Evolutionary conservation across 2,888 invertebrate species (phyloP).

Genomic region (Stenichneumon culpator): DNA sequence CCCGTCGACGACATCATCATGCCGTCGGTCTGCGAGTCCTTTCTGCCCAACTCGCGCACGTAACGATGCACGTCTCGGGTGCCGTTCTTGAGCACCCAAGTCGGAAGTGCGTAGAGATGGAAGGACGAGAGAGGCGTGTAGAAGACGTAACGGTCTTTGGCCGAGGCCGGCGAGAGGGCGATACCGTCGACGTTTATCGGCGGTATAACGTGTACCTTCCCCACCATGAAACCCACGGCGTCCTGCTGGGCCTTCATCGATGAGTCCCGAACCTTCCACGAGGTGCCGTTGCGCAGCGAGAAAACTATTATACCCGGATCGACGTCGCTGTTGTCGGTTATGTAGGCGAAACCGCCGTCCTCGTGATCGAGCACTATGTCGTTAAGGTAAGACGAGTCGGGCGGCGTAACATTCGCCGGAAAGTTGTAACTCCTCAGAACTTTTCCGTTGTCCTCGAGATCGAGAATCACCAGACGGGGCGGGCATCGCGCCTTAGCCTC

Average conservation of each 20-base stretch:
- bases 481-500: conserved; percentile 86
- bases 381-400: conserved; percentile 88
- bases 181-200: conserved; percentile 90
- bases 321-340: conserved; percentile 89
- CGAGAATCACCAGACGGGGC: conserved; percentile 90
- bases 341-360: conserved; percentile 89
- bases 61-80: conserved; percentile 82
- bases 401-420: conserved; percentile 87
- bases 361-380: conserved; percentile 91
- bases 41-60: conserved; percentile 88
- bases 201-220: conserved; percentile 87
- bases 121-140: conserved; percentile 90
- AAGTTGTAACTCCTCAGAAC: conserved; percentile 87
- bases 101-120: conserved; percentile 89
- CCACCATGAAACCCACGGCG: conserved; percentile 88
- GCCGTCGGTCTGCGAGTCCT: conserved; percentile 90
- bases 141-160: conserved; percentile 85
- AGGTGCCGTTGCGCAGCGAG: conserved; percentile 88
- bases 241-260: conserved; percentile 89
- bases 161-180: conserved; percentile 88
- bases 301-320: conserved; percentile 92
- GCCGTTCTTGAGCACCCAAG: conserved; percentile 87
- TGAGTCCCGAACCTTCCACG: conserved; percentile 90
- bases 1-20: conserved; percentile 92
- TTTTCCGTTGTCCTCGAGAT: conserved; percentile 88